Conservation (phyloP, 2,797 vertebrate species). For the Syncerus caffer region DNA sequence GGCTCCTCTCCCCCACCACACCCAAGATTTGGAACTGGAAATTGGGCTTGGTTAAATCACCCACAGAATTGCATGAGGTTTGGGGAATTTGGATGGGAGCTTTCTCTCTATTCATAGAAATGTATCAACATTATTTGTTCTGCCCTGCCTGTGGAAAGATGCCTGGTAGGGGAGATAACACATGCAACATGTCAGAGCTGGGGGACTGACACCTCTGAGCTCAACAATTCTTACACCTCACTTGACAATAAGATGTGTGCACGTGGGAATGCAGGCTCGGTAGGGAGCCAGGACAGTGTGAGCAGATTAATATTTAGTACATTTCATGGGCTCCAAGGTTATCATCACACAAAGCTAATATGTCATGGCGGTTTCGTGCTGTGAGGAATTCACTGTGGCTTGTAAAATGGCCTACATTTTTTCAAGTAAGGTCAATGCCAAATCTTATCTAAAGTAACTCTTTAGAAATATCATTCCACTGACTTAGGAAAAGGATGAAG, state of each 20-base stretch:
- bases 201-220: not conserved
- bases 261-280: not conserved
- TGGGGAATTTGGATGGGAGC: not conserved
- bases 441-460: slow-evolving; percentile 36
- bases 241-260: not conserved
- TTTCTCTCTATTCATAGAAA: not conserved
- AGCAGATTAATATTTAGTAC: not conserved
- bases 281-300: not conserved
- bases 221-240: not conserved
- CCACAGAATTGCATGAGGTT: not conserved
- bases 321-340: not conserved
- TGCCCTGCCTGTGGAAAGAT: not conserved
- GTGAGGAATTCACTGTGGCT: not conserved
- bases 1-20: not conserved
- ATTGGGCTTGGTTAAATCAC: not conserved
- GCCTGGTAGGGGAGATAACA: not conserved
- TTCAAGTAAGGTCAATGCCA: not conserved
- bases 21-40: not conserved
- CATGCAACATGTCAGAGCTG: not conserved
- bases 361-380: not conserved
- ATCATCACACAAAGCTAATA: not conserved
- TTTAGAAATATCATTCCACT: slow-evolving; percentile 23
- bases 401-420: not conserved
- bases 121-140: not conserved
- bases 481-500: not conserved